These are phyloP conservation scores for Thalassoma bifasciatum DNA, from an alignment of 2,113 vertebrate species.

Conservation along the genomic window DNA sequence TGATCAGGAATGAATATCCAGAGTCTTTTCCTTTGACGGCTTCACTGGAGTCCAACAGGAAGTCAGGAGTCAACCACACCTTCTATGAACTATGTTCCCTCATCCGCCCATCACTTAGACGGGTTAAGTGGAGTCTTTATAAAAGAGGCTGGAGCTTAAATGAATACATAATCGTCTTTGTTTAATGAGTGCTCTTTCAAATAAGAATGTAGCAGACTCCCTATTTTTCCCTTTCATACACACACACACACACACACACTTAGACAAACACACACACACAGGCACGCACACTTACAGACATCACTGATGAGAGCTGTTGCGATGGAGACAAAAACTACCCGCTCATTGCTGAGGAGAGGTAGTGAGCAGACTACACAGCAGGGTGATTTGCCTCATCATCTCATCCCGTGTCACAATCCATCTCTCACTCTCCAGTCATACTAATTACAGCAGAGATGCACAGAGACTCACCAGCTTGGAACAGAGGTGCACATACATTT, in stretches of 20 bases:
- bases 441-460: constrained; percentile 61
- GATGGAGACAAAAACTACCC: constrained; percentile 52
- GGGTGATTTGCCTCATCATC: constrained; percentile 72
- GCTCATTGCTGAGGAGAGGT: constrained; percentile 53
- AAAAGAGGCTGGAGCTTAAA: constrained; percentile 50
- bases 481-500: not conserved
- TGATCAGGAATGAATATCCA: too few species aligned
- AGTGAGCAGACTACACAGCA: constrained; percentile 47
- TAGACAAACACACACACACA: constrained; percentile 10
- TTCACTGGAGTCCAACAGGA: not conserved
- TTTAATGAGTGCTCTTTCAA: constrained; percentile 44
- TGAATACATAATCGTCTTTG: constrained; percentile 74
- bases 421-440: constrained; percentile 67
- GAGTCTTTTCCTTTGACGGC: constrained; percentile 2
- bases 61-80: constrained; percentile 9
- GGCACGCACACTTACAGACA: constrained; percentile 9
- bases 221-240: not conserved
- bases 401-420: constrained; percentile 59
- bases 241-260: not conserved
- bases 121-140: constrained; percentile 43
- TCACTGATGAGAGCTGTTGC: constrained; percentile 27
- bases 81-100: not conserved
- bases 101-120: constrained; percentile 14
- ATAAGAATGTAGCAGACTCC: constrained; percentile 20
- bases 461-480: constrained; percentile 14